Evolutionary conservation across 2,797 vertebrate genomes (phyloP), one percentile per base, ranked within the genome.

Genomic region (Crocodylus rhombifer): DNA sequence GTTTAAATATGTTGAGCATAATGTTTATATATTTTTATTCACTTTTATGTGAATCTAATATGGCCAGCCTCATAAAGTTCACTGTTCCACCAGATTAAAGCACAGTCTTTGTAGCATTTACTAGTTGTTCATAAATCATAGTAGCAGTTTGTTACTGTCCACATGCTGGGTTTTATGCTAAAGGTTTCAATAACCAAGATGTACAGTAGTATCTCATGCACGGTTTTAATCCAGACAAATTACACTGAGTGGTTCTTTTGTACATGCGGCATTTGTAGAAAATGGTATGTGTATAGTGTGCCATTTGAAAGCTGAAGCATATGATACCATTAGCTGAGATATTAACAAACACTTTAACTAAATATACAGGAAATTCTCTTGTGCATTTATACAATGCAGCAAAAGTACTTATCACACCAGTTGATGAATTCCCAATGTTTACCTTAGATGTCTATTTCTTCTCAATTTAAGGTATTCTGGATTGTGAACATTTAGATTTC

Each of bases 81-180:
- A 14, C 63, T 94, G 87, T 80, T 88, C 80, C 61, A 89, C 88
- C 84, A 90, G 86, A 84, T 86, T 80, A 78, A 69, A 80, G 63
- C 0, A 0, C 13, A 20, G n/a, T 2, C 63, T 94, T 74, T 51
- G 36, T n/a, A 64, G 65, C 65, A 2, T 92, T 87, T 94, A 42
- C 75, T 69, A 87, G 77, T 69, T 42, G n/a, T 4, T 62, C 80
- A 25, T 89, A 94, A 93, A 92, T 89, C 67, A 20, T 0, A 5
- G 76, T 84, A 80, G 78, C n/a, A 23, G 75, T 94, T 90, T 85
- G 84, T 77, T 88, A 13, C 80, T 93, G 91, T 64, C 89, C 88
- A 51, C 21, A 14, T 78, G 63, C 78, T 80, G 82, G 2, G 78
- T 93, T 86, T 76, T 7, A 1, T 30, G 67, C 15, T 77, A 13